These are phyloP conservation scores for Ladona fulva DNA, from an alignment of 1,140 invertebrate genomes.

Conservation along the genomic window DNA sequence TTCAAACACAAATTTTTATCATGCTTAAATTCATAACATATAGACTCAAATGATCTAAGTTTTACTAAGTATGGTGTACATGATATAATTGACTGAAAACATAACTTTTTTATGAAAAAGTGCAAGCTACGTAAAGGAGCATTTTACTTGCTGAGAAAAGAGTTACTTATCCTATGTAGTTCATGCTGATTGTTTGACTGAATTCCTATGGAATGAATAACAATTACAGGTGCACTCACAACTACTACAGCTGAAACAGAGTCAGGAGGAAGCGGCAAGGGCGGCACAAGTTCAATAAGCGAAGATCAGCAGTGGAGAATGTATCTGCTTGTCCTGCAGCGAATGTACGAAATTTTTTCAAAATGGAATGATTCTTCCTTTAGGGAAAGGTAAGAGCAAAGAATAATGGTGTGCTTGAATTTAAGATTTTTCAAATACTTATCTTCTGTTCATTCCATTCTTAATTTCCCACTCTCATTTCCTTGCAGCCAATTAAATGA, in stretches of 20 bases:
- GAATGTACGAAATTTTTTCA: constrained; percentile 53
- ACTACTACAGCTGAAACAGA: constrained; percentile 45
- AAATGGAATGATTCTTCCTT: constrained; percentile 29
- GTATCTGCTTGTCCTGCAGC: constrained; percentile 52
- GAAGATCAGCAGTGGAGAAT: constrained; percentile 52
- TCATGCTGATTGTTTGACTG: too few species aligned
- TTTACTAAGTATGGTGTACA: too few species aligned
- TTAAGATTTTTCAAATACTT: neutral
- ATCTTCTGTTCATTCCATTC: neutral
- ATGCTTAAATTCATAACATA: too few species aligned
- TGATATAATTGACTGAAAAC: too few species aligned
- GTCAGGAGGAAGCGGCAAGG: constrained; percentile 28
- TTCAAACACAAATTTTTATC: too few species aligned
- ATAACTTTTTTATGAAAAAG: too few species aligned
- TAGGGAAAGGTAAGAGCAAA: constrained; percentile 31
- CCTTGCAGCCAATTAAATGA: constrained; percentile 31
- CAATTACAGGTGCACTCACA: too few species aligned
- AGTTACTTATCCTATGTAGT: too few species aligned
- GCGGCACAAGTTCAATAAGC: constrained; percentile 49
- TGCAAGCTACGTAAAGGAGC: too few species aligned
- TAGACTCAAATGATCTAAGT: too few species aligned
- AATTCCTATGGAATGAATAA: too few species aligned
- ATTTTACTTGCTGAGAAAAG: too few species aligned
- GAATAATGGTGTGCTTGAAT: neutral
- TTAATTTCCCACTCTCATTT: constrained; percentile 17